A percentile compares a stretch with the other conserved stretches of the same genome.
Evolutionary conservation across 1,140 invertebrate genomes (phyloP).

Genomic region (Varroa destructor): DNA sequence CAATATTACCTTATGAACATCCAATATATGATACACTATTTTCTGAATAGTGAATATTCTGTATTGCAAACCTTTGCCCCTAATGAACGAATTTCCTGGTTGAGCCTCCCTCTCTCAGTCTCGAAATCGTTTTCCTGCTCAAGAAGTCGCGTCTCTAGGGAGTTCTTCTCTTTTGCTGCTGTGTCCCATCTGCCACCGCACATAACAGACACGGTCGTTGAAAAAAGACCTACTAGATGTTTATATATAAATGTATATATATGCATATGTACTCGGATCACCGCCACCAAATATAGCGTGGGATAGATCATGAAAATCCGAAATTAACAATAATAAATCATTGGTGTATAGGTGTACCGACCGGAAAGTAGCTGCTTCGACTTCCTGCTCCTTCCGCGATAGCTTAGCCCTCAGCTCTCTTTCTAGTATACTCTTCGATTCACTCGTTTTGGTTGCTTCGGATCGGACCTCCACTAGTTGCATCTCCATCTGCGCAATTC

Average conservation of each 20-base stretch:
- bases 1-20: no score
- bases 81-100: slow-evolving; percentile 12
- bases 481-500: neutral
- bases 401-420: slow-evolving; percentile 4
- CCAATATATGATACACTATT: no score
- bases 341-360: neutral
- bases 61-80: neutral
- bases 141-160: slow-evolving; percentile 10
- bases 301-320: slow-evolving; percentile 12
- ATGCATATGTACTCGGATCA: no score
- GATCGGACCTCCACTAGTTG: neutral
- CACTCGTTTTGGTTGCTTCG: neutral
- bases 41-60: no score
- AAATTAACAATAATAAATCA: neutral
- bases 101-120: slow-evolving; percentile 2
- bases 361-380: slow-evolving; percentile 4
- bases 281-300: no score
- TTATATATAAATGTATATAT: no score
- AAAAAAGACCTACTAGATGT: no score
- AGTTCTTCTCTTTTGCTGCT: slow-evolving; percentile 22
- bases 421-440: slow-evolving; percentile 9
- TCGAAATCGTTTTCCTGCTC: slow-evolving; percentile 26
- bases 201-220: no score
- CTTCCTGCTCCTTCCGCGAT: slow-evolving; percentile 3
- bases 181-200: neutral